Base-by-base conservation (phyloP, 2,888 invertebrate species). In the Cantharis flavilabris region DNA sequence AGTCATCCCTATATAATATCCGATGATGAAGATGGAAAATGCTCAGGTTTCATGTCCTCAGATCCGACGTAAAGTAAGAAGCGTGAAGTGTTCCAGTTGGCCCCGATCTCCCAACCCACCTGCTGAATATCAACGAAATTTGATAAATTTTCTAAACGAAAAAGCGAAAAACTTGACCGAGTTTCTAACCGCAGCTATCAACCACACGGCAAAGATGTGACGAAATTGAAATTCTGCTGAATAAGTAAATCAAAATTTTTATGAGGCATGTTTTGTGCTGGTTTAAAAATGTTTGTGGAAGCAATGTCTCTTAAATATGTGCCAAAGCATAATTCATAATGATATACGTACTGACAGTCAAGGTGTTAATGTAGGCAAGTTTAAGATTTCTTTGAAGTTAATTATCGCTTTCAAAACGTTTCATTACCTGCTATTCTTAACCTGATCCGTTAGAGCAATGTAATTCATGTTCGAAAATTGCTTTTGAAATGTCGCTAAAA, bases 231-330 rank as follows among this genome's bases (percentile, higher is more conserved):
- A n/a, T n/a, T 49, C 49, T 13, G 2, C n/a, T 49, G 49, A 49
- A 49, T 49, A 49, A 49, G 49, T 49, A 49, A 49, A 49, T 49
- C 49, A 49, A 49, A 49, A 49, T n/a, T n/a, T 49, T n/a, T 49
- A 49, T 49, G 49, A 49, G 49, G n/a, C 49, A 49, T 49, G 9
- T 49, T 49, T 49, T 49, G 49, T n/a, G 10, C 18, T 33, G 11
- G 20, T 28, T 18, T 30, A 72, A 75, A 65, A 18, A 10, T 20
- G 65, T 33, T 16, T 65, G 23, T 65, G n/a, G 69, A 18, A 70
- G 62, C 73, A 65, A 73, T 64, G 64, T 75, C 75, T 74, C 77
- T 72, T 77, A 49, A 62, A 64, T 69, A 76, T 33, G 70, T 79
- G 82, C 84, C 49, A 49, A n/a, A 49, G 49, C 49, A 49, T 49